Evolutionary conservation across 2,888 invertebrate species (phyloP).

Genomic region (Harmothoe impar): DNA sequence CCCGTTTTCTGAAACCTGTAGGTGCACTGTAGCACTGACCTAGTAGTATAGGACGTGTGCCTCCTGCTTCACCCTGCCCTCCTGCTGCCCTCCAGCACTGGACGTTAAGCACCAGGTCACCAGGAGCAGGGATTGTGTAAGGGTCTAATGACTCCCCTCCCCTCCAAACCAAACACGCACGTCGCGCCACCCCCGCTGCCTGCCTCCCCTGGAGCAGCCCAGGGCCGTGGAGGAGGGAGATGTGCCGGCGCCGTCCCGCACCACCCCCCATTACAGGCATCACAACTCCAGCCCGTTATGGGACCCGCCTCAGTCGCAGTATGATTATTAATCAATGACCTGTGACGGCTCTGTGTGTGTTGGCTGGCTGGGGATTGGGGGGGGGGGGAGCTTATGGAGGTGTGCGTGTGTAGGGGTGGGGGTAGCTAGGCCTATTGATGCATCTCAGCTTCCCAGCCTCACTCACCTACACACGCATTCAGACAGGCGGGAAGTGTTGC

Average conservation of each 20-base stretch:
- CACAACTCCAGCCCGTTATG: background rate
- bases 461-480: background rate
- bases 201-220: background rate
- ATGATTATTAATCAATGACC: background rate
- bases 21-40: no score
- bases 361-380: background rate
- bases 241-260: background rate
- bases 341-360: background rate
- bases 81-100: background rate
- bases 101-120: no score
- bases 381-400: background rate
- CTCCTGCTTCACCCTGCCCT: background rate
- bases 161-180: background rate
- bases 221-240: background rate
- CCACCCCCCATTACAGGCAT: background rate
- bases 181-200: background rate
- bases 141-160: background rate
- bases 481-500: no score
- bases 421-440: slow-evolving; percentile 20
- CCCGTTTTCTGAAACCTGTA: no score
- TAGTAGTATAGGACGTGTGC: no score
- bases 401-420: background rate
- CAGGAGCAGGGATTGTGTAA: no score
- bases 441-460: background rate
- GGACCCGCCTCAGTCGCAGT: no score